Evolutionary conservation across 2,888 invertebrate species (phyloP).

Genomic region (Chamaedrilus cognettii): DNA sequence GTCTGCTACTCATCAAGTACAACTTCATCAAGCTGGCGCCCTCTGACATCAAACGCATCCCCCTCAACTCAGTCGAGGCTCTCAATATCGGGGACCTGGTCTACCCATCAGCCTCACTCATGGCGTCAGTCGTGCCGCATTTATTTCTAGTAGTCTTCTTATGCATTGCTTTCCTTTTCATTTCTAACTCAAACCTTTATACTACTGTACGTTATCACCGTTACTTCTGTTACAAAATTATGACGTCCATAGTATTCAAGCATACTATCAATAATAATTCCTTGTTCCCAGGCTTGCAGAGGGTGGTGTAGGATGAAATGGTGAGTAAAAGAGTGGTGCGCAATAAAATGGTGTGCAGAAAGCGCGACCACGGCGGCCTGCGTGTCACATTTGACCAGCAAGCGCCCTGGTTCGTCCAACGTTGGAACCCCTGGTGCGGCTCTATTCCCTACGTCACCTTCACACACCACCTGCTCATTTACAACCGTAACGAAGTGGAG

Average conservation of each 20-base stretch:
- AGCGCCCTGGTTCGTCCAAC: slow-evolving; percentile 66
- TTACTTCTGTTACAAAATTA: not conserved
- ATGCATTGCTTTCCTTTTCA: no score
- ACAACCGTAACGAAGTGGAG: slow-evolving; percentile 55
- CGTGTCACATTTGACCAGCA: slow-evolving; percentile 75
- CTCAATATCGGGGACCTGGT: slow-evolving; percentile 75
- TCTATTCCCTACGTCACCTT: slow-evolving; percentile 79
- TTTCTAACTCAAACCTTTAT: no score
- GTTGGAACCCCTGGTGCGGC: slow-evolving; percentile 83
- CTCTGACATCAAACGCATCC: slow-evolving; percentile 70
- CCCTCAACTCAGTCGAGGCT: slow-evolving; percentile 71
- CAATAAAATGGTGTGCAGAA: no score
- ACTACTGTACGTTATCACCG: not conserved
- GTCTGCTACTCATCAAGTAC: slow-evolving; percentile 76
- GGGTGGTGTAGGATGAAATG: no score
- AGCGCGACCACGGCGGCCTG: slow-evolving; percentile 72
- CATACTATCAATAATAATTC: no score
- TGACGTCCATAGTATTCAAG: not conserved
- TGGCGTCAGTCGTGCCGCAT: slow-evolving; percentile 72
- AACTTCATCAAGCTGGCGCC: slow-evolving; percentile 69
- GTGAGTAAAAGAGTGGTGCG: no score
- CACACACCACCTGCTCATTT: slow-evolving; percentile 72
- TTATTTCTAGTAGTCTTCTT: no score
- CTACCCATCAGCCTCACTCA: slow-evolving; percentile 79
- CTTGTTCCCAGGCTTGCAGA: no score